Percentiles rank a stretch among this genome's conserved stretches.
These are phyloP conservation scores for Chloroceryle inda DNA, from an alignment of 2,797 vertebrate species.

Conservation along the genomic window DNA sequence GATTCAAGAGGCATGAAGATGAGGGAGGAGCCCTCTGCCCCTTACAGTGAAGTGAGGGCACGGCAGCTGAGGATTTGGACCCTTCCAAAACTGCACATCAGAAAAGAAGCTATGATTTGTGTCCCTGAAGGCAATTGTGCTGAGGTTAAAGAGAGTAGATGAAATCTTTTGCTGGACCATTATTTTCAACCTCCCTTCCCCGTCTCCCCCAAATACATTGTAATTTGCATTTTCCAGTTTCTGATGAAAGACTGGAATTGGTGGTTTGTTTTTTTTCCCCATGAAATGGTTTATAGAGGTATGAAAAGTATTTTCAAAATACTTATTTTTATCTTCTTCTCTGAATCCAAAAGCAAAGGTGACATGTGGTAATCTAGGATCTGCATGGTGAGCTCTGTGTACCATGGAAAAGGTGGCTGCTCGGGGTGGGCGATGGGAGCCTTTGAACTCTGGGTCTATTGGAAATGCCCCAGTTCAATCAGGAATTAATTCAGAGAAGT, in stretches of 20 bases:
- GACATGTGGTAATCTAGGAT: background rate
- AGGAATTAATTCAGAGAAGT: slow-evolving; percentile 61
- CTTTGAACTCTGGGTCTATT: slow-evolving; percentile 46
- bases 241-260: background rate
- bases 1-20: background rate
- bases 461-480: slow-evolving; percentile 40
- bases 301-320: background rate
- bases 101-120: background rate
- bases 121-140: background rate
- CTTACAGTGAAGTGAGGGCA: background rate
- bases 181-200: background rate
- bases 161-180: background rate
- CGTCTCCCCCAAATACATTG: background rate
- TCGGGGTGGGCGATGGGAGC: background rate
- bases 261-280: background rate
- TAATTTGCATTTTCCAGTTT: background rate
- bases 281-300: background rate
- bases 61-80: background rate
- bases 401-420: background rate
- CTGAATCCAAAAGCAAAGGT: background rate
- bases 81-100: background rate
- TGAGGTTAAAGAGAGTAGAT: background rate
- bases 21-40: background rate
- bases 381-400: background rate
- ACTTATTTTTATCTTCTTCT: background rate